Percentiles rank a stretch among this genome's conserved stretches.
These are phyloP conservation scores for Eupsilia transversa DNA, from an alignment of 2,888 invertebrate species.

Conservation along the genomic window DNA sequence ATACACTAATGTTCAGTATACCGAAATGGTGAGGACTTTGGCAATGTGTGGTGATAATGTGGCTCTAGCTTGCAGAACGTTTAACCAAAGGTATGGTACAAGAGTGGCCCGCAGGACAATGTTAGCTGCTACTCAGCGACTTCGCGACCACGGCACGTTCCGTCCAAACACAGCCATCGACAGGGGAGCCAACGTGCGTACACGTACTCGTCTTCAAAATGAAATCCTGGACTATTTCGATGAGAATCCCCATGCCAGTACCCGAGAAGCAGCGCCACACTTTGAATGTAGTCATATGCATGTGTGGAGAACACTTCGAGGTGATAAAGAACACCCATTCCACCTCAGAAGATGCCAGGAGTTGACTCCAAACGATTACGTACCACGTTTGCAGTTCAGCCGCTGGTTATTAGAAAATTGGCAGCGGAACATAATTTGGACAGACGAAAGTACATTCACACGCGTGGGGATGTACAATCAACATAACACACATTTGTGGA, in stretches of 20 bases:
- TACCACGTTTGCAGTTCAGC: neutral
- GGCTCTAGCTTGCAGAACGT: neutral
- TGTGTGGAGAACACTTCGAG: slow-evolving; percentile 5
- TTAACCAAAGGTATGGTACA: too few species aligned
- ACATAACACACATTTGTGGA: slow-evolving; percentile 12
- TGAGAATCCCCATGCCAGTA: slow-evolving; percentile 5
- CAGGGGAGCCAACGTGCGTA: slow-evolving; percentile 10
- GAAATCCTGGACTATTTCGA: slow-evolving; percentile 8
- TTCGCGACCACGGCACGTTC: neutral
- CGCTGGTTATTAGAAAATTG: slow-evolving; percentile 12
- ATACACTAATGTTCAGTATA: slow-evolving; percentile 4
- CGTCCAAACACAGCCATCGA: too few species aligned
- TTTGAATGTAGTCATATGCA: slow-evolving; percentile 4
- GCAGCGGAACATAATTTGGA: slow-evolving; percentile 5
- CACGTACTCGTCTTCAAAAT: slow-evolving; percentile 6
- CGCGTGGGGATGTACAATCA: neutral
- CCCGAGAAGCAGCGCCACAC: slow-evolving; percentile 2
- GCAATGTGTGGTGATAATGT: slow-evolving; percentile 7
- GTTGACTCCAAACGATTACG: slow-evolving; percentile 13
- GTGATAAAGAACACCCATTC: neutral
- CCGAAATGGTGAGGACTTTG: slow-evolving; percentile 7
- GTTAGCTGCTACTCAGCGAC: neutral
- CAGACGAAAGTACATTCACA: slow-evolving; percentile 4
- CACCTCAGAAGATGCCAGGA: slow-evolving; percentile 10
- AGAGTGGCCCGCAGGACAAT: too few species aligned